Evolutionary conservation across 2,888 invertebrate genomes (phyloP).

Genomic region (Cerastis leucographa): DNA sequence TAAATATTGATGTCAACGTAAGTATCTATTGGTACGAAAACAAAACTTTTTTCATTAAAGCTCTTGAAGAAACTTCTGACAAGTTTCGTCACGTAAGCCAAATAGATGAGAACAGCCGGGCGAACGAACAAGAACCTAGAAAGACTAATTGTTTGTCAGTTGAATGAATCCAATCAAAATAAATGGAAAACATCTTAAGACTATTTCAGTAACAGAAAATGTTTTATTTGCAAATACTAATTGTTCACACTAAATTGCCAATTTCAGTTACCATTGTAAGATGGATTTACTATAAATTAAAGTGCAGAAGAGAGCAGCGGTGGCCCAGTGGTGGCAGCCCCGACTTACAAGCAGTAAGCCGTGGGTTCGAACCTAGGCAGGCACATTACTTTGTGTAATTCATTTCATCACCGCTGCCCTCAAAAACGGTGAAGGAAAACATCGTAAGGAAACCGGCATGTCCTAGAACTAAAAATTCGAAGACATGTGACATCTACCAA

Average conservation of each 20-base stretch:
- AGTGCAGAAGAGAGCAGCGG: too few relatives aligned
- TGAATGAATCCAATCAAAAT: slow-evolving; percentile 15
- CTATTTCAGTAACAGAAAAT: background rate
- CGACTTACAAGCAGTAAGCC: too few relatives aligned
- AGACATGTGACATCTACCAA: too few relatives aligned
- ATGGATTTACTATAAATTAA: slow-evolving; percentile 1
- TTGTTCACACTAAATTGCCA: background rate
- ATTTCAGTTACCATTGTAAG: background rate
- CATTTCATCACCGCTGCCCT: too few relatives aligned
- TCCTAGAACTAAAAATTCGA: too few relatives aligned
- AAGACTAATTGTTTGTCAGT: slow-evolving; percentile 26
- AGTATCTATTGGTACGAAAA: slow-evolving; percentile 20
- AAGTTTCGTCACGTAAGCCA: slow-evolving; percentile 45
- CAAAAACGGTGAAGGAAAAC: too few relatives aligned
- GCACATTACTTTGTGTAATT: too few relatives aligned
- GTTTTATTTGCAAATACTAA: slow-evolving; percentile 2
- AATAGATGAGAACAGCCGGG: slow-evolving; percentile 27
- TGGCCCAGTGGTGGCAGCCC: too few relatives aligned
- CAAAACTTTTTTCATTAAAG: slow-evolving; percentile 53
- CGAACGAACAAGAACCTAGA: slow-evolving; percentile 24
- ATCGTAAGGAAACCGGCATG: too few relatives aligned
- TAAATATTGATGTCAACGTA: slow-evolving; percentile 2
- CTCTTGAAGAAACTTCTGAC: slow-evolving; percentile 34
- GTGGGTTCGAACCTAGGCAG: too few relatives aligned
- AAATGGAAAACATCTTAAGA: slow-evolving; percentile 2